phyloP scores from a whole-genome alignment of 2,113 vertebrate species.

The Pontoporia blainvillei region DNA sequence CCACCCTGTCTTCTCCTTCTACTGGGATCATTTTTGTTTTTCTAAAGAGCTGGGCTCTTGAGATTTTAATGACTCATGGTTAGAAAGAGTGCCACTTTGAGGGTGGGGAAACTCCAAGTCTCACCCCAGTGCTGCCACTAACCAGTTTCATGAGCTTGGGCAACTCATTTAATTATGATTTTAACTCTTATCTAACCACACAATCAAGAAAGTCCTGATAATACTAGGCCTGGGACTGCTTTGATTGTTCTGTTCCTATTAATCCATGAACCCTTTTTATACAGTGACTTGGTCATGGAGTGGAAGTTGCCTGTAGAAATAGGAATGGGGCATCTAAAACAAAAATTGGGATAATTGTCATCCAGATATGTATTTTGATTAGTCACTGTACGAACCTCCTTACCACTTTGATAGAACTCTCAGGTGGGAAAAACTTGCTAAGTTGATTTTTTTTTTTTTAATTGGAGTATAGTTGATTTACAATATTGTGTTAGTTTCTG shows the following conservation, averaged over 20 bases:
- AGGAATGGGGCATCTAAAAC: neutral
- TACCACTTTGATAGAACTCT: neutral
- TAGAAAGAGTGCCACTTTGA: neutral
- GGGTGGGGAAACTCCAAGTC: neutral
- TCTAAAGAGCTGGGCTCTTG: neutral
- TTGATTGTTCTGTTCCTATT: neutral
- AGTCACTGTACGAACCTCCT: neutral
- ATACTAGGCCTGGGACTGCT: neutral
- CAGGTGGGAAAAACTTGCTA: neutral
- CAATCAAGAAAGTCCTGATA: neutral
- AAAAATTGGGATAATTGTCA: neutral
- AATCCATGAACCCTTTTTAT: neutral
- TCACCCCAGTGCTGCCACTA: neutral
- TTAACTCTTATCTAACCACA: neutral
- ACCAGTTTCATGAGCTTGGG: neutral
- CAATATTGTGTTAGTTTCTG: neutral
- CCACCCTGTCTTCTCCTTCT: neutral
- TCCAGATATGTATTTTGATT: neutral
- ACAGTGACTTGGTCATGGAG: neutral
- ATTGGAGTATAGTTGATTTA: neutral
- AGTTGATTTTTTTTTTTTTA: neutral
- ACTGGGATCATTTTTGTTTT: neutral
- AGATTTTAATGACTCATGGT: neutral
- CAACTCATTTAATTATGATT: neutral
- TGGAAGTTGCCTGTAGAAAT: neutral